phyloP scores from a whole-genome alignment of 1,140 invertebrate genomes.

The Drosophila rhopaloa region DNA sequence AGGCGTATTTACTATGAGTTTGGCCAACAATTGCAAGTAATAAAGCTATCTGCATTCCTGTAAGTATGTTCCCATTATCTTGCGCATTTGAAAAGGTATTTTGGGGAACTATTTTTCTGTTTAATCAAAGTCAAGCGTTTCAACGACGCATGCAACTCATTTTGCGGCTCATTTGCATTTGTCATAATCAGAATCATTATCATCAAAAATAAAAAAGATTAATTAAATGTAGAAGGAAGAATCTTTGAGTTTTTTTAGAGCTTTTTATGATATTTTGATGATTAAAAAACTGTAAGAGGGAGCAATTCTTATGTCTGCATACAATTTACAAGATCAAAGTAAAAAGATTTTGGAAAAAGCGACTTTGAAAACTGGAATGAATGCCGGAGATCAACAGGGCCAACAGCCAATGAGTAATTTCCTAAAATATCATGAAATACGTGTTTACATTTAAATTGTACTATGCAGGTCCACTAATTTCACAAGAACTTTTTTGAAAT shows the following conservation, averaged over 20 bases:
- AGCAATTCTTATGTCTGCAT: neutral
- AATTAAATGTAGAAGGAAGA: neutral
- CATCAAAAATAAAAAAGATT: neutral
- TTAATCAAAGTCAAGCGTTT: conserved; percentile 47
- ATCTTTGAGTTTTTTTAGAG: neutral
- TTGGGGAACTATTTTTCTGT: conserved; percentile 4
- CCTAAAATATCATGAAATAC: conserved; percentile 14
- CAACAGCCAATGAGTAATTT: conserved; percentile 27
- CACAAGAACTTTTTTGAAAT: conserved; percentile 6
- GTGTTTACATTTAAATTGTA: neutral
- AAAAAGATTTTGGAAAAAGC: too few relatives aligned
- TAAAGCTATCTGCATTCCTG: conserved; percentile 6
- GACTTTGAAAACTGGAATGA: too few relatives aligned
- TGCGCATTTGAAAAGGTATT: neutral
- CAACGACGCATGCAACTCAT: conserved; percentile 48
- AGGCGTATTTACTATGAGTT: conserved; percentile 83
- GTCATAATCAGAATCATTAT: conserved; percentile 21
- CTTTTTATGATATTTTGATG: neutral
- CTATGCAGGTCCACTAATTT: neutral
- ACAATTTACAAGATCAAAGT: too few relatives aligned
- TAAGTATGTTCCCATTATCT: conserved; percentile 29
- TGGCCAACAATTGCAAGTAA: conserved; percentile 39
- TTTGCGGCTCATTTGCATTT: conserved; percentile 48
- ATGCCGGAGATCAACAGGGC: neutral
- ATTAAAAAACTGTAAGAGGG: neutral